Evolutionary conservation across 92 coral and sea anemone species (phyloP).

Genomic region (Anthopleura xanthogrammica): DNA sequence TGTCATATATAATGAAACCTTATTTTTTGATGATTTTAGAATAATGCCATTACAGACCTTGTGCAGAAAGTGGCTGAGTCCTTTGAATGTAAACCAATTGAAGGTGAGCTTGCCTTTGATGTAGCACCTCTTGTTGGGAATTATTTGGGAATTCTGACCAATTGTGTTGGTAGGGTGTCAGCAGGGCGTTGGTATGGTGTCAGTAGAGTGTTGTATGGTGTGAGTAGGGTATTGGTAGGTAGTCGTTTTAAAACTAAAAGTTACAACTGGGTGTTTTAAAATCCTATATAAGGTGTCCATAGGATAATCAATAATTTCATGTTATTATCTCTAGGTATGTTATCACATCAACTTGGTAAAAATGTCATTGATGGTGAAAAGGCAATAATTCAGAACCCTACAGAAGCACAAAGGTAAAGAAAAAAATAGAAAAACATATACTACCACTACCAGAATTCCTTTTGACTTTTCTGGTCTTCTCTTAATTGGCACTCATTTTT

Average conservation of each 20-base stretch:
- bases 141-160: background rate
- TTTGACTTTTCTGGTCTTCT: too few species aligned
- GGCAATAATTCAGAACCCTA: constrained; percentile 90
- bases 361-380: constrained; percentile 95
- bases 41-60: constrained; percentile 80
- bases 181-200: too few species aligned
- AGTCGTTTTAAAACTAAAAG: too few species aligned
- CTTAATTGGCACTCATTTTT: background rate
- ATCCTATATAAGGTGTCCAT: background rate
- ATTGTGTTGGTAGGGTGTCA: too few species aligned
- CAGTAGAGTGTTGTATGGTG: too few species aligned
- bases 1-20: background rate
- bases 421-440: too few species aligned
- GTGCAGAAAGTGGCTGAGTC: constrained; percentile 89
- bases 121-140: too few species aligned
- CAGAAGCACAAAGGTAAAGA: constrained; percentile 81
- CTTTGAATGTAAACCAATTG: constrained; percentile 89
- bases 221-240: too few species aligned
- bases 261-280: too few species aligned
- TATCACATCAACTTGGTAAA: constrained; percentile 89
- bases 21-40: constrained; percentile 45
- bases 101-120: constrained; percentile 55
- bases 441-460: too few species aligned
- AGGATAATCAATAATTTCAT: background rate
- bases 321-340: constrained; percentile 64